Conservation (phyloP, 2,797 vertebrate species). For the Mastacembelus armatus region DNA sequence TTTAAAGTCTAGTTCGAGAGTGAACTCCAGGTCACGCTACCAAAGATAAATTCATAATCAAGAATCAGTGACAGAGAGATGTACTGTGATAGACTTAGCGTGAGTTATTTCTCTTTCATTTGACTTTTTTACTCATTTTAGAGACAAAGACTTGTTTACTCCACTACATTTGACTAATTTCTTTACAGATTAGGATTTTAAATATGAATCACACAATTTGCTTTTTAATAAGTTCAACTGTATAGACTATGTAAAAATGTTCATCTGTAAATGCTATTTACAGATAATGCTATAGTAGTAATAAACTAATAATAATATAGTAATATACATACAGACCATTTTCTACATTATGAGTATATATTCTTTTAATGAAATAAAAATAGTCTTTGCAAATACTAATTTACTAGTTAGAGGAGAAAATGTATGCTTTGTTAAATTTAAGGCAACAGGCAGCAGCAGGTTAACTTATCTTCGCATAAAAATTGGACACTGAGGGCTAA, state of each 20-base stretch:
- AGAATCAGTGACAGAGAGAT: neutral
- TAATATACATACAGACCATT: neutral
- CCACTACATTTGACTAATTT: neutral
- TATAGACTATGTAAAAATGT: neutral
- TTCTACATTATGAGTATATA: neutral
- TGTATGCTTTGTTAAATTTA: no score
- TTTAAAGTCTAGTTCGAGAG: conserved; percentile 97
- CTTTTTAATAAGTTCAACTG: neutral
- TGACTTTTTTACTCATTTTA: no score
- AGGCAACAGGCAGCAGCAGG: no score
- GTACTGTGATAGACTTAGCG: no score
- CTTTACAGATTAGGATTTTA: neutral
- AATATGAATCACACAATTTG: neutral
- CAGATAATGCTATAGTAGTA: no score
- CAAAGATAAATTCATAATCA: conserved; percentile 21
- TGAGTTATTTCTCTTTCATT: no score
- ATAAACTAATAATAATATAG: neutral
- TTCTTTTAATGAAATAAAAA: neutral
- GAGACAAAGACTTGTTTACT: neutral
- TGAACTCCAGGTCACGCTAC: conserved; percentile 98
- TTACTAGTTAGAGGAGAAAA: no score
- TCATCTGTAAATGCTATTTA: neutral
- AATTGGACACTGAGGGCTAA: no score
- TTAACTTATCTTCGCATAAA: no score
- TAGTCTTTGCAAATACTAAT: no score